Base-by-base conservation (phyloP, 2,888 invertebrate genomes). In the Yponomeuta evonymella region DNA sequence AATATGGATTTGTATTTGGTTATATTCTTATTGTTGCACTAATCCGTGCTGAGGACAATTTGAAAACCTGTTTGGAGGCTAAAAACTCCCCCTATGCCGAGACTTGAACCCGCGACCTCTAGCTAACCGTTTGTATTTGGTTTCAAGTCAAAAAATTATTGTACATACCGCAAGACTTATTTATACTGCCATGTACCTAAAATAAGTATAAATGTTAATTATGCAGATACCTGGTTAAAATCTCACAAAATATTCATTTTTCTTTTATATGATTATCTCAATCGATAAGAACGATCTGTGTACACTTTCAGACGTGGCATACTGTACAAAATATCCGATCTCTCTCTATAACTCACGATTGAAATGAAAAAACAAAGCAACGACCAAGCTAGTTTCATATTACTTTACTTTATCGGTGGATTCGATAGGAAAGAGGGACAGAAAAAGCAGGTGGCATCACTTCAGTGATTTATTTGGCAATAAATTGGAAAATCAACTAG, bases 341-440 rank as follows among this genome's bases (percentile, higher is more conserved):
- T 72, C 72, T 74, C 15, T 36, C 5, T 63, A 12, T 65, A 8
- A 30, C 30, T 30, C 65, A 65, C 65, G 63, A 48, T 70, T 64
- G 58, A 30, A 71, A 85, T 75, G 70, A 78, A 74, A 70, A 86
- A 76, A 78, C 74, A 82, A 76, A 88, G 69, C 72, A 82, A 73
- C 63, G 78, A 70, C 76, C 81, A 83, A 15, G 33, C 30, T 79
- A 77, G 77, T 82, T 80, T 87, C 89, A 90, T 89, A 83, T 86
- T 87, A 86, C 84, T 80, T 87, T 88, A 90, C 88, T 83, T 86
- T 87, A 87, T 84, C 75, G 78, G 72, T 73, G 79, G 77, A 79
- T 75, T 80, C 79, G 78, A 73, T 72, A 74, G 74, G 63, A 77
- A 73, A 75, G 75, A 78, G 79, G 77, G 79, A 78, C 75, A 74